phyloP scores from a whole-genome alignment of 2,113 vertebrate genomes.

The Cervus canadensis region DNA sequence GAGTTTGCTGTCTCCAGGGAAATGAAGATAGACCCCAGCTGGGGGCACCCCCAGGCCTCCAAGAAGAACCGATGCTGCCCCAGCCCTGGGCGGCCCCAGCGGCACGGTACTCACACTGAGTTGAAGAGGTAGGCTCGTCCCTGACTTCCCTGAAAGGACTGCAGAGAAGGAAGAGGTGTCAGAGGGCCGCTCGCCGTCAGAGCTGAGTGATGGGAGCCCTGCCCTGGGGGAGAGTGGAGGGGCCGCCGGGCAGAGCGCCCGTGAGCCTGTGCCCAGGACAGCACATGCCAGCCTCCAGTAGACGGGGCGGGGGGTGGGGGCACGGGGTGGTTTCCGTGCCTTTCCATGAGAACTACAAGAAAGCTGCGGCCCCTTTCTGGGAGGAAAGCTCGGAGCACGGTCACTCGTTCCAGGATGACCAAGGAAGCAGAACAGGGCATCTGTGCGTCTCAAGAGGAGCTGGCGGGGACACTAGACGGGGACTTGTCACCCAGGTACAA shows the following conservation, averaged over 20 bases:
- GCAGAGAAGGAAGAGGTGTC: slow-evolving; percentile 63
- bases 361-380: neutral
- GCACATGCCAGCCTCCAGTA: fast-evolving
- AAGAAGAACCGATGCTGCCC: neutral
- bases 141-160: slow-evolving; percentile 99
- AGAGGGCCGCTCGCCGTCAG: neutral
- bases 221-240: too few relatives aligned
- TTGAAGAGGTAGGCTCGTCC: slow-evolving; percentile 99
- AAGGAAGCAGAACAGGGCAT: neutral
- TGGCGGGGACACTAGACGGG: fast-evolving
- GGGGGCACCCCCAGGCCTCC: neutral
- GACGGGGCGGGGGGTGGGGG: fast-evolving
- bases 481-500: neutral
- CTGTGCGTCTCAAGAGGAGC: neutral
- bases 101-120: slow-evolving; percentile 91
- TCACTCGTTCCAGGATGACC: neutral
- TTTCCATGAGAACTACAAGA: neutral
- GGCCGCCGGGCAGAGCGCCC: too few relatives aligned
- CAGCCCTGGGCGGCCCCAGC: neutral
- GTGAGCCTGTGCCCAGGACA: neutral
- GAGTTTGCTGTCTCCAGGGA: neutral
- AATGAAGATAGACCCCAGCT: neutral
- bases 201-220: neutral
- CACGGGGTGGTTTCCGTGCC: neutral
- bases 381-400: fast-evolving